phyloP scores from a whole-genome alignment of 2,113 vertebrate genomes.

The Erpornis zantholeuca region DNA sequence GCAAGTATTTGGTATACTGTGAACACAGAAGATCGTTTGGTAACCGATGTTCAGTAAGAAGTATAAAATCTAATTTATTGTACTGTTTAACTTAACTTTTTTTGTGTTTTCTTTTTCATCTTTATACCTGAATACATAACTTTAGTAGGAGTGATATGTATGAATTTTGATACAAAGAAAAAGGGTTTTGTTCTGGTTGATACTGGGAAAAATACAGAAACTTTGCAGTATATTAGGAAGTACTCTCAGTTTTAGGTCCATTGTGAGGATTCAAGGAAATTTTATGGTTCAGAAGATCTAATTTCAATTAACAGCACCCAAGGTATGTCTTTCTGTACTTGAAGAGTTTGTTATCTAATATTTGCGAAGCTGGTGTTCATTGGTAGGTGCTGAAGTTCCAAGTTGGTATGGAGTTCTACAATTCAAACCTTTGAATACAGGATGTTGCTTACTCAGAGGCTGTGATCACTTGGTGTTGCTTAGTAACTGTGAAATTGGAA shows the following conservation, averaged over 20 bases:
- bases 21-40: not conserved
- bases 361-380: not conserved
- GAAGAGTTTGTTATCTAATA: not conserved
- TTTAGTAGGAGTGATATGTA: not conserved
- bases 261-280: not conserved
- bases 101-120: not conserved
- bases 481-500: conserved; percentile 48
- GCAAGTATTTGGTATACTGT: conserved; percentile 25
- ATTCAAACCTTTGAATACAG: not conserved
- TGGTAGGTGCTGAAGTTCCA: not conserved
- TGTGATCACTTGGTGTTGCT: not conserved
- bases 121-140: not conserved
- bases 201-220: not conserved
- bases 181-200: not conserved
- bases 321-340: not conserved
- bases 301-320: not conserved
- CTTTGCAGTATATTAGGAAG: not conserved
- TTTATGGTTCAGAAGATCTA: not conserved
- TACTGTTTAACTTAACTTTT: not conserved
- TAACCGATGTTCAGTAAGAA: not conserved
- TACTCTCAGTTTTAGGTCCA: not conserved
- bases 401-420: not conserved
- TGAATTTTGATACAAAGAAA: not conserved
- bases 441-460: not conserved
- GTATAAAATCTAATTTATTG: not conserved